Percentiles rank a stretch among this genome's conserved stretches.
Conservation (phyloP, 1,140 invertebrate genomes). For the Diorhabda elongata region DNA sequence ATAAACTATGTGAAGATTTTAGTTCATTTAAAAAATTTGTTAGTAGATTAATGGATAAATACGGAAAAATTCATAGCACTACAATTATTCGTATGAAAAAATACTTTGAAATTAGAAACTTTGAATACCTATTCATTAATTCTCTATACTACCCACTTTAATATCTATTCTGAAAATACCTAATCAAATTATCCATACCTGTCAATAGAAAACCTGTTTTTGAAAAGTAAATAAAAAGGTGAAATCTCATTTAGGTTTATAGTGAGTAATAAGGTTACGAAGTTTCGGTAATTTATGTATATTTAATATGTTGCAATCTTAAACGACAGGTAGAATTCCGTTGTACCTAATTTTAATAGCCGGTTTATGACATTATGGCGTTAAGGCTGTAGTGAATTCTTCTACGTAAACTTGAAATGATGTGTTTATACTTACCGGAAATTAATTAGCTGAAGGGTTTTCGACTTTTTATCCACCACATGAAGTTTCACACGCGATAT, state of each 20-base stretch:
- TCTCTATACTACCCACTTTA: no score
- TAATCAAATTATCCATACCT: background rate
- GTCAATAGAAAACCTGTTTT: constrained; percentile 1
- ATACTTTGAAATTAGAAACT: no score
- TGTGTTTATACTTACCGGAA: background rate
- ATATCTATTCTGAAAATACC: no score
- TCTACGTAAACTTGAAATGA: background rate
- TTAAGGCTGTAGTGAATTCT: background rate
- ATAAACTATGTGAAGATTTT: no score
- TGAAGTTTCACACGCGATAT: constrained; percentile 9
- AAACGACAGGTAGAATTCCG: background rate
- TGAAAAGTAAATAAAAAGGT: background rate
- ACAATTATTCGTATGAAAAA: no score
- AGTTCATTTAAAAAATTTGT: no score
- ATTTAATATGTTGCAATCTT: background rate
- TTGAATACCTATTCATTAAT: no score
- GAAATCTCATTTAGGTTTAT: background rate
- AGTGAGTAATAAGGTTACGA: background rate
- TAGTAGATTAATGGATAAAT: no score
- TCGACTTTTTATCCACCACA: background rate
- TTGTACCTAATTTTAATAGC: background rate
- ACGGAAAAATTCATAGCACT: no score
- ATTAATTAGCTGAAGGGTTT: background rate
- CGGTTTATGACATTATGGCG: constrained; percentile 4
- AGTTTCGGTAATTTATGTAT: background rate